Evolutionary conservation across 2,797 vertebrate genomes (phyloP).

Genomic region (Sphenopsis melanotis): DNA sequence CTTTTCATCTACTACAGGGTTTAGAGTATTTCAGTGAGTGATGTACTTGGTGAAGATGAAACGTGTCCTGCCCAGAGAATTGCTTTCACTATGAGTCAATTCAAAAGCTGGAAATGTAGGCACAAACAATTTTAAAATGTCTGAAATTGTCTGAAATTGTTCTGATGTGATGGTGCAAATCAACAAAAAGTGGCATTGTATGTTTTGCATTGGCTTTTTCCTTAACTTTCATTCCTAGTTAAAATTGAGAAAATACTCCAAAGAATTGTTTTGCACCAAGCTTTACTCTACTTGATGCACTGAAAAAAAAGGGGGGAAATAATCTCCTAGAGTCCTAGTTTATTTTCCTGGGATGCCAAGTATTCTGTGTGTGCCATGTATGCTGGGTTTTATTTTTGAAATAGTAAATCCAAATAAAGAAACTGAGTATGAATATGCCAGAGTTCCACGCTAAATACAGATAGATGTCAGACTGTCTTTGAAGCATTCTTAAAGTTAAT

Average conservation of each 20-base stretch:
- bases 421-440: background rate
- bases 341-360: background rate
- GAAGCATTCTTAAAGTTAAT: background rate
- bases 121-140: background rate
- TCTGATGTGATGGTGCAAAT: background rate
- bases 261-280: background rate
- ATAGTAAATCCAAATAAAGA: background rate
- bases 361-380: background rate
- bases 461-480: background rate
- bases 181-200: background rate
- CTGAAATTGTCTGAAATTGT: background rate
- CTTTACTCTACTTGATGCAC: background rate
- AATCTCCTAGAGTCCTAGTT: background rate
- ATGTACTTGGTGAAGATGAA: background rate
- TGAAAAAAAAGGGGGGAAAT: rapidly evolving
- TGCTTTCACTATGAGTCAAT: background rate
- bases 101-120: background rate
- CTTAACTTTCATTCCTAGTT: background rate
- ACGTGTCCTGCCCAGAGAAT: background rate
- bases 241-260: background rate
- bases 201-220: background rate
- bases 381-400: background rate
- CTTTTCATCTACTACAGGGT: background rate
- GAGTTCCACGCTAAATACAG: background rate
- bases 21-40: background rate